Evolutionary conservation across 2,113 vertebrate species (phyloP), one percentile per base, ranked within the genome.

Genomic region (Ailurus styani): DNA sequence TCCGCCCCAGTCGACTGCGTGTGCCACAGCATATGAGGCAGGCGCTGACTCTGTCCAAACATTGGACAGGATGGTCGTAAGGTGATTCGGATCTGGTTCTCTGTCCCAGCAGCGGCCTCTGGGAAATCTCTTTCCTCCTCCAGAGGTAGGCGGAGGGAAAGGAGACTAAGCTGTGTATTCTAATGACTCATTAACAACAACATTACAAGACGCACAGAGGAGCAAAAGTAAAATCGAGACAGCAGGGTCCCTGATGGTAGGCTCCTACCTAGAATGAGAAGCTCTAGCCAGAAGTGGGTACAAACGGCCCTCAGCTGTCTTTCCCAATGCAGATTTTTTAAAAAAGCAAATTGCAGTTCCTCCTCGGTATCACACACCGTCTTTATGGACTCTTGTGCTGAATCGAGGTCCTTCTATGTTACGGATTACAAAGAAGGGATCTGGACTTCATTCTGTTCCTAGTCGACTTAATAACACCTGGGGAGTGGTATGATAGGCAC

Each of bases 1-100:
- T 7, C 6, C 1, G 0, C 1, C 37, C 6, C 29, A 6, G 18
- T 0, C 37, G 29, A 5, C 0, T 5, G 50, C 45, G 50, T 31
- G 20, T 12, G 15, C 40, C 40, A 42, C 72, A 13, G 79, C 27
- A 2, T 1, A 4, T 0, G 25, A 86, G 13, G 25, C 55, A 31
- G 17, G 55, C 18, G 45, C 1, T 11, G 50, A 42, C 4, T 62
- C 78, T 25, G 29, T 27, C 27, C 55, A 54, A 27, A 20, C 68
- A 1, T 3, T 15, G 45, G 10, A 37, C 13, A 62, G 2, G 23
- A 18, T 34, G 37, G 15, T 78, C 57, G 2, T 3, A 64, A 6
- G 2, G 2, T 4, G 57, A 66, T 15, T 42, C 34, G 2, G 85
- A n/a, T 45, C 54, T 60, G 40, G 25, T 64, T 87, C 55, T 23